Evolutionary conservation across 2,888 invertebrate genomes (phyloP).

Genomic region (Lasioglossum lativentre): DNA sequence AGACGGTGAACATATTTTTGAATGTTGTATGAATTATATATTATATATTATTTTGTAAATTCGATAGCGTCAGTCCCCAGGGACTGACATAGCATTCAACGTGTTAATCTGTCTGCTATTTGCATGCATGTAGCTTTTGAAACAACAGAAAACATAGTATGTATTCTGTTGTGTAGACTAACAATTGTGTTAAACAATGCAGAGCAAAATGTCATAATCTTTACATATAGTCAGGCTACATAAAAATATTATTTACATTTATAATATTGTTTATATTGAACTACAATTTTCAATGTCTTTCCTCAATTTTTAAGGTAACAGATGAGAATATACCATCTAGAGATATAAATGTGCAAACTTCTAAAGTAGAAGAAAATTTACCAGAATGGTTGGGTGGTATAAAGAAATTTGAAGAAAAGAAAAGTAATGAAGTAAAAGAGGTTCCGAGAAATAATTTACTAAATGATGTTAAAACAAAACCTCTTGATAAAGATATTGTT

Average conservation of each 20-base stretch:
- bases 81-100: no score
- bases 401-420: slow-evolving; percentile 65
- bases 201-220: neutral
- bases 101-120: neutral
- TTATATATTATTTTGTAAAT: no score
- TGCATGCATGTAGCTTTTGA: neutral
- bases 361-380: slow-evolving; percentile 69
- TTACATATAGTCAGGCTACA: neutral
- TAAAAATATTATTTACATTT: neutral
- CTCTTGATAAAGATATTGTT: slow-evolving; percentile 27
- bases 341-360: slow-evolving; percentile 25
- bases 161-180: neutral
- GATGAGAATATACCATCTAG: slow-evolving; percentile 34
- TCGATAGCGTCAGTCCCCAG: no score
- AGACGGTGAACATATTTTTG: no score
- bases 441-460: slow-evolving; percentile 25
- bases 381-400: slow-evolving; percentile 81
- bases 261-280: neutral
- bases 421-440: slow-evolving; percentile 46
- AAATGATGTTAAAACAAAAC: slow-evolving; percentile 15
- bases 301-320: slow-evolving; percentile 37
- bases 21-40: no score
- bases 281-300: neutral
- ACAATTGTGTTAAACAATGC: neutral
- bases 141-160: neutral